Percentiles rank a stretch among this genome's conserved stretches.
Evolutionary conservation across 2,113 vertebrate species (phyloP).

Genomic region (Perccottus glenii): DNA sequence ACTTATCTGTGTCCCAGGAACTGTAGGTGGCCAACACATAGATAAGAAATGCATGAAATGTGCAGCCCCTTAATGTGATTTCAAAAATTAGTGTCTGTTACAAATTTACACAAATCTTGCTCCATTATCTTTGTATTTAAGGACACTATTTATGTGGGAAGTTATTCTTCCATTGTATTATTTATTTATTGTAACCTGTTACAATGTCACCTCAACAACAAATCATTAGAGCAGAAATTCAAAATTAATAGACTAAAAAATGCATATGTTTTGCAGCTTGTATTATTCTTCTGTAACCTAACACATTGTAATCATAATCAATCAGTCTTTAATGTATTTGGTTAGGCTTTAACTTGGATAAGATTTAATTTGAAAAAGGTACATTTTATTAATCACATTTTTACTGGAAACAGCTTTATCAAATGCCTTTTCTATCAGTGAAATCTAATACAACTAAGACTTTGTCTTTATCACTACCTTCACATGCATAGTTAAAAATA

Average conservation of each 20-base stretch:
- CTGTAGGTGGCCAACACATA: not conserved
- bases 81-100: constrained; percentile 65
- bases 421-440: not conserved
- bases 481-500: no score
- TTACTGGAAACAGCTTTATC: not conserved
- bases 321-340: not conserved
- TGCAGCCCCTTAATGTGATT: constrained; percentile 29
- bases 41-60: constrained; percentile 43
- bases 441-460: not conserved
- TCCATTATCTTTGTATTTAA: constrained; percentile 60
- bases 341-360: not conserved
- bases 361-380: not conserved
- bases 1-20: not conserved
- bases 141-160: constrained; percentile 74
- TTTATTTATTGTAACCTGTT: constrained; percentile 70
- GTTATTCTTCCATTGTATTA: constrained; percentile 66
- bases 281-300: constrained; percentile 20
- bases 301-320: constrained; percentile 30
- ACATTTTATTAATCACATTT: not conserved
- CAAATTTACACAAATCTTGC: constrained; percentile 44
- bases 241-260: constrained; percentile 37
- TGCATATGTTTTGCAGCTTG: constrained; percentile 26
- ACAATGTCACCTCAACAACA: constrained; percentile 4
- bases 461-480: no score
- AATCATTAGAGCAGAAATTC: constrained; percentile 54